These are phyloP conservation scores for Mesorhabditis belari DNA, from an alignment of 2,888 invertebrate species.

Conservation along the genomic window DNA sequence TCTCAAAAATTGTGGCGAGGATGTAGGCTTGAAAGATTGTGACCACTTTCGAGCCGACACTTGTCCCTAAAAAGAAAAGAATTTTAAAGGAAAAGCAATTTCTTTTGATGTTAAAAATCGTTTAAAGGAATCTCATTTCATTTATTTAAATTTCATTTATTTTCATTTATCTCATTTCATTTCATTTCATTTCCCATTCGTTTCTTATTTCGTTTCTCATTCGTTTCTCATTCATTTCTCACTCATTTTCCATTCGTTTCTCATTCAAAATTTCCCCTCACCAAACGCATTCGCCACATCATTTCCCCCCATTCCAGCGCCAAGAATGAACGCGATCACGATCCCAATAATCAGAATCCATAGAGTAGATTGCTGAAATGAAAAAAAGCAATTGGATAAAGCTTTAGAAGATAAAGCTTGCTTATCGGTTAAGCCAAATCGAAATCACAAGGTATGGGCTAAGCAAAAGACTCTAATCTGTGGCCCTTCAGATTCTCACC, in stretches of 20 bases:
- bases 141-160: no score
- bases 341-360: slow-evolving; percentile 85
- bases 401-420: no score
- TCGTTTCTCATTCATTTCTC: neutral
- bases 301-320: slow-evolving; percentile 95
- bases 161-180: no score
- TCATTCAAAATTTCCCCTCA: neutral
- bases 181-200: slow-evolving; percentile 92
- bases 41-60: slow-evolving; percentile 25
- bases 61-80: slow-evolving; percentile 64
- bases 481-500: no score
- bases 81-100: no score
- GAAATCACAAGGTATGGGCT: no score
- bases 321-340: slow-evolving; percentile 83
- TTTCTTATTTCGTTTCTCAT: slow-evolving; percentile 61
- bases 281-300: slow-evolving; percentile 96
- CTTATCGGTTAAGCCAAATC: no score
- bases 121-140: slow-evolving; percentile 90
- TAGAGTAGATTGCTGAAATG: slow-evolving; percentile 53
- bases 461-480: no score
- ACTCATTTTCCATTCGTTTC: neutral
- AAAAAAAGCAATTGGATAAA: no score
- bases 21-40: slow-evolving; percentile 85
- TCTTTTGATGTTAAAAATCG: no score
- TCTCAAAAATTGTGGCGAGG: slow-evolving; percentile 89